Conservation (phyloP, 2,797 vertebrate species). For the Paedocypris micromegethes region DNA sequence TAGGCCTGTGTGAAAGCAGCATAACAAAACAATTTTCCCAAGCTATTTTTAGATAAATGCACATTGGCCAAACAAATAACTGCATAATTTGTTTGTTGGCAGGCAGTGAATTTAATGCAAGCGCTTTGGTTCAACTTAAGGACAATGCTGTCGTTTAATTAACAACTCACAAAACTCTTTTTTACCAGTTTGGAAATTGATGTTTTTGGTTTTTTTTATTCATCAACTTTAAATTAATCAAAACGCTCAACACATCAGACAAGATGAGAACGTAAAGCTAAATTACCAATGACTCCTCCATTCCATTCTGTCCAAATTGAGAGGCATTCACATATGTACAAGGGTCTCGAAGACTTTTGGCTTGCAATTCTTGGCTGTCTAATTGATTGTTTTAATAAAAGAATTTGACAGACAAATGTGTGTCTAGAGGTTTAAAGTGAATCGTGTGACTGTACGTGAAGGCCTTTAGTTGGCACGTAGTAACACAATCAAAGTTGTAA, state of each 20-base stretch:
- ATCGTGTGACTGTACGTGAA: neutral
- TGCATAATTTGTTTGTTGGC: constrained; percentile 21
- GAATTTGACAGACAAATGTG: neutral
- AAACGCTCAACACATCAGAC: too few species aligned
- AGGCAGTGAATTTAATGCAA: constrained; percentile 17
- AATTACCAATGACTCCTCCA: too few species aligned
- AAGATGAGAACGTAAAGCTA: too few species aligned
- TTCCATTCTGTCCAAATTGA: too few species aligned
- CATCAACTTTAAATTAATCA: too few species aligned
- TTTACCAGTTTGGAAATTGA: neutral
- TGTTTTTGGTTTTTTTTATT: too few species aligned
- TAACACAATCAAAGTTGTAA: neutral
- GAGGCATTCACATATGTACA: too few species aligned
- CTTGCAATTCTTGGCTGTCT: too few species aligned
- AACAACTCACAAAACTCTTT: neutral
- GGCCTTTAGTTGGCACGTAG: constrained; percentile 14
- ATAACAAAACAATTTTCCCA: constrained; percentile 13
- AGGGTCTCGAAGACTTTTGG: too few species aligned
- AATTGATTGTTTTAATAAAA: neutral
- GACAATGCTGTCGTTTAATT: constrained; percentile 5
- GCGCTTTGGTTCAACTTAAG: constrained; percentile 6
- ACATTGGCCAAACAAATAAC: constrained; percentile 26
- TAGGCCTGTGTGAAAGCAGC: neutral
- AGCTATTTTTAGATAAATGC: constrained; percentile 29
- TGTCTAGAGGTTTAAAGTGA: neutral